A percentile compares a stretch with the other conserved stretches of the same genome.
Conservation (phyloP, 2,113 vertebrate species). For the Cololabis saira region DNA sequence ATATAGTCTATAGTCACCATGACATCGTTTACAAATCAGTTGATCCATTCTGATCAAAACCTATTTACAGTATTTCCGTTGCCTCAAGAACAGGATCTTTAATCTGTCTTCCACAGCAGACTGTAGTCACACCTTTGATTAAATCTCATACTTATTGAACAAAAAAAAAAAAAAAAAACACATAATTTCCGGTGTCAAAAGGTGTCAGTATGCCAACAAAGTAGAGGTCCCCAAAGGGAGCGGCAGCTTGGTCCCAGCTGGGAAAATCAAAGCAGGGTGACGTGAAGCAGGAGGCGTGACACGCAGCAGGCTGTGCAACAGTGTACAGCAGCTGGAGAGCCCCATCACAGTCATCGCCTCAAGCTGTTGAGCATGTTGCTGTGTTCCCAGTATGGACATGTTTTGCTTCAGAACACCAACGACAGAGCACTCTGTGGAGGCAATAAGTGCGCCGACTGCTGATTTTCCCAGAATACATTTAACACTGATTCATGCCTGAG, state of each 20-base stretch:
- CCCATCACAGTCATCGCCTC: conserved; percentile 48
- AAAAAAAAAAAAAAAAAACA: conserved; percentile 10
- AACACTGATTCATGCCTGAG: conserved; percentile 18
- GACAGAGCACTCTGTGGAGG: conserved; percentile 17
- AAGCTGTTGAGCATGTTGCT: conserved; percentile 54
- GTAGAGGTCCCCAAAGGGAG: conserved; percentile 21
- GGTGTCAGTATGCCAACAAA: conserved; percentile 1
- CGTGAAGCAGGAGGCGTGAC: background rate
- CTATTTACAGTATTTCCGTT: too few relatives aligned
- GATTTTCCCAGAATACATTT: conserved; percentile 31
- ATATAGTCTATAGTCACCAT: too few relatives aligned
- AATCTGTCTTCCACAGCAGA: too few relatives aligned
- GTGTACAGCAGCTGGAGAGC: conserved; percentile 52
- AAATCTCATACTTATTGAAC: background rate
- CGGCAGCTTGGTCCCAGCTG: conserved; percentile 38
- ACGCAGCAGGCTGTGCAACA: conserved; percentile 30
- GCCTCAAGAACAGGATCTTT: too few relatives aligned
- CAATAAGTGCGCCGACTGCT: background rate
- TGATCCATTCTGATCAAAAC: too few relatives aligned
- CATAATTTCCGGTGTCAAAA: conserved; percentile 20
- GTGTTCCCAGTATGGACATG: conserved; percentile 22
- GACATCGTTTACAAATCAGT: too few relatives aligned
- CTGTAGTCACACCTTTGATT: too few relatives aligned
- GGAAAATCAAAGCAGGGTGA: conserved; percentile 7
- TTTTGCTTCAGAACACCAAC: conserved; percentile 1